These are phyloP conservation scores for Drosophila kokeensis DNA, from an alignment of 2,888 invertebrate species.

Conservation along the genomic window DNA sequence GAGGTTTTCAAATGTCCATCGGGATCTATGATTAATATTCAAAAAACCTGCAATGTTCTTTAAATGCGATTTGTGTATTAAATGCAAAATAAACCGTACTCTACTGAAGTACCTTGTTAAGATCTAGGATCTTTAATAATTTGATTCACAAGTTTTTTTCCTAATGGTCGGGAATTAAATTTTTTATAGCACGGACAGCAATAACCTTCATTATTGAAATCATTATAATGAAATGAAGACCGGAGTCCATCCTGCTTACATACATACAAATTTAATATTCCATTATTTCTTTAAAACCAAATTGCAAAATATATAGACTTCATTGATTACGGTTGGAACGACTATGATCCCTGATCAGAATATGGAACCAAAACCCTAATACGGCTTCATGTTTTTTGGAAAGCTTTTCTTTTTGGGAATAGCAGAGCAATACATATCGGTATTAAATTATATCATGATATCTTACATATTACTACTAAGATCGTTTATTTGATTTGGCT, in stretches of 20 bases:
- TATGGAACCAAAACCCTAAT: background rate
- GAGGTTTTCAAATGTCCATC: slow-evolving; percentile 85
- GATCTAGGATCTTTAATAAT: slow-evolving; percentile 14
- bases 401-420: background rate
- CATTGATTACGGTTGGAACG: background rate
- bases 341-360: background rate
- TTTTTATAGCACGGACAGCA: background rate
- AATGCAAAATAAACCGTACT: slow-evolving; percentile 26
- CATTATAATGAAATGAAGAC: background rate
- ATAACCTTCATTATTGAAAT: background rate
- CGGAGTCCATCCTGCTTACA: background rate
- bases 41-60: slow-evolving; percentile 85
- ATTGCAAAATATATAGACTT: background rate
- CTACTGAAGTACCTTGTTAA: slow-evolving; percentile 18
- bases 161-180: background rate
- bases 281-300: background rate
- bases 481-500: background rate
- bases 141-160: background rate
- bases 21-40: slow-evolving; percentile 84
- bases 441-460: background rate
- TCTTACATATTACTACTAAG: background rate
- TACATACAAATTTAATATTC: no score
- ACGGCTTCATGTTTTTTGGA: background rate
- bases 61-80: slow-evolving; percentile 64
- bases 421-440: background rate